Percentiles rank a stretch among this genome's conserved stretches.
Evolutionary conservation across 2,113 vertebrate genomes (phyloP).

Genomic region (Acanthochromis polyacanthus): DNA sequence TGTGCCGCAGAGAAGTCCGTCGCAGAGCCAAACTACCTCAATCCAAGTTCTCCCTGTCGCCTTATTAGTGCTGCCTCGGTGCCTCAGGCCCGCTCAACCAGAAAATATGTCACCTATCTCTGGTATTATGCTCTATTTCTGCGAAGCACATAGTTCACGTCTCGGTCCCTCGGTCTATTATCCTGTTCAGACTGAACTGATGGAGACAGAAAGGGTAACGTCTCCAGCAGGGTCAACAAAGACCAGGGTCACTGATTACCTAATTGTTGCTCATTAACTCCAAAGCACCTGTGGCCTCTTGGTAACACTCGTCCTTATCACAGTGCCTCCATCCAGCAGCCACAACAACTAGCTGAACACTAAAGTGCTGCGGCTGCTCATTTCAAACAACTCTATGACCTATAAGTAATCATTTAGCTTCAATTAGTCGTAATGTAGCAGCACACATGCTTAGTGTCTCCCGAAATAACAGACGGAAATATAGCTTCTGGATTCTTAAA

Average conservation of each 20-base stretch:
- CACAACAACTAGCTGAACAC: background rate
- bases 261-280: conserved; percentile 74
- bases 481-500: no score
- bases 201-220: conserved; percentile 18
- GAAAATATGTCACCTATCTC: conserved; percentile 67
- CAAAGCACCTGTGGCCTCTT: conserved; percentile 42
- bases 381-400: background rate
- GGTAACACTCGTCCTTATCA: conserved; percentile 27
- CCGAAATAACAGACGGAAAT: no score
- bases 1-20: background rate
- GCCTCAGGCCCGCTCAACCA: conserved; percentile 50
- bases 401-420: no score
- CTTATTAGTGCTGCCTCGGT: conserved; percentile 68
- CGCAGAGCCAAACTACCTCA: background rate
- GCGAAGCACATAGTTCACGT: conserved; percentile 26
- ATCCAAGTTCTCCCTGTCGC: conserved; percentile 44
- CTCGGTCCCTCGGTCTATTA: conserved; percentile 33
- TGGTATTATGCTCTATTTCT: conserved; percentile 61
- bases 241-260: conserved; percentile 65
- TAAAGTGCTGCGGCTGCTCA: background rate
- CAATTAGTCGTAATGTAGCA: no score
- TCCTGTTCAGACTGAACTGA: conserved; percentile 46
- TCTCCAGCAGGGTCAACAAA: conserved; percentile 21
- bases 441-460: no score
- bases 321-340: background rate